Evolutionary conservation across 2,888 invertebrate species (phyloP), one percentile per base, ranked within the genome.

Genomic region (Bruchidius siliquastri): DNA sequence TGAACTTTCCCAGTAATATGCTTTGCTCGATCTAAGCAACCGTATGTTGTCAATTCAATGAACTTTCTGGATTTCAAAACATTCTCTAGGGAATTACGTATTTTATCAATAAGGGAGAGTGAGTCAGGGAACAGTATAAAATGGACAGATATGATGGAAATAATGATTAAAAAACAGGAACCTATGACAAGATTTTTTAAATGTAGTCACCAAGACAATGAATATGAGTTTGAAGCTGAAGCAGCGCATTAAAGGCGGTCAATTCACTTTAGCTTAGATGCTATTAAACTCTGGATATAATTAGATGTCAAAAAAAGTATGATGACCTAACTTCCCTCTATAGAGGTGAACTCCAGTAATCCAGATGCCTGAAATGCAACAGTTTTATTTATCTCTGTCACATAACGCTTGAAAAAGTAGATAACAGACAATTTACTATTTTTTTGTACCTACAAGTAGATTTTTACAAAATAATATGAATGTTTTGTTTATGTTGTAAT

Each of bases 1-100:
- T 20, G 72, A 76, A 66, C 71, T 76, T 22, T 32, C 32, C 71
- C 75, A n/a, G 69, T 75, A 21, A 74, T 75, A 21, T 21, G 70
- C n/a, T 22, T 72, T 21, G 74, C 74, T 69, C n/a, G 75, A 13
- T 32, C 72, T n/a, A 71, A 72, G 30, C 68, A 75, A 20, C 73
- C 73, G 1, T 74, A 74, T 67, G 67, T 18, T 8, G 74, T 74
- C 66, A 69, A 72, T 30, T 69, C 74, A 26, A 72, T 74, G 72
- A 69, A 21, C 10, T 72, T 22, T 73, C 3, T 67, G 2, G 71
- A 74, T 70, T 74, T 74, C 68, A 74, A 71, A 68, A 18, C 66
- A 1, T 71, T 74, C 2, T 74, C 72, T 22, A 74, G 73, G 72
- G 69, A 71, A 10, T 22, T 32, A 49, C 20, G 71, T 21, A 20